Evolutionary conservation across 2,113 vertebrate genomes (phyloP).

Genomic region (Phylloscopus trochilus): DNA sequence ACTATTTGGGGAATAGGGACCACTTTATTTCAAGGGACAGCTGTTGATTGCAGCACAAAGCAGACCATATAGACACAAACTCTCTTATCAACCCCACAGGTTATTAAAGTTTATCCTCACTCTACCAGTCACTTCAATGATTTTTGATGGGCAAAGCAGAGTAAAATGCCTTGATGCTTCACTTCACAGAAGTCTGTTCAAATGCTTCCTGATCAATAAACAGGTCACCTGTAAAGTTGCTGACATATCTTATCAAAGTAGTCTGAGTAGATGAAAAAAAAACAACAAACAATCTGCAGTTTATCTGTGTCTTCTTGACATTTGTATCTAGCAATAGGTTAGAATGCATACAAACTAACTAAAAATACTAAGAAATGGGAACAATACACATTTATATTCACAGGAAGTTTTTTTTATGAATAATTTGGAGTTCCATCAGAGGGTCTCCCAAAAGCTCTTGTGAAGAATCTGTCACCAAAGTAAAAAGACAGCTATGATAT

Average conservation of each 20-base stretch:
- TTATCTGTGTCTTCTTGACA: not conserved
- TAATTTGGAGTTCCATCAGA: not conserved
- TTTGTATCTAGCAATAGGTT: not conserved
- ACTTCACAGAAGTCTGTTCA: not conserved
- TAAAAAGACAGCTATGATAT: not conserved
- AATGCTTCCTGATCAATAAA: not conserved
- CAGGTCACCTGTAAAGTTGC: not conserved
- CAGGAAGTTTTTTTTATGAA: not conserved
- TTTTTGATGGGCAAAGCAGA: not conserved
- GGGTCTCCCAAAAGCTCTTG: not conserved
- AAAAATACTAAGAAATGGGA: not conserved
- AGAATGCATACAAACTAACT: not conserved
- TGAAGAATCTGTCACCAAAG: not conserved
- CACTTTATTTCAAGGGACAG: not conserved
- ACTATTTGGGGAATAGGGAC: not conserved
- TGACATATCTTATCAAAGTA: conserved; percentile 6
- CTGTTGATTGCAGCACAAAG: not conserved
- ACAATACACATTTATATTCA: not conserved
- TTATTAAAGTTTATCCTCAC: not conserved
- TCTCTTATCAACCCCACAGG: not conserved
- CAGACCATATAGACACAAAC: not conserved
- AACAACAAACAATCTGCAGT: not conserved
- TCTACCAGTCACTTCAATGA: not conserved
- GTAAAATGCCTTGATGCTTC: not conserved
- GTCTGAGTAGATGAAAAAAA: not conserved